A percentile compares a stretch with the other conserved stretches of the same genome.
phyloP scores from a whole-genome alignment of 2,888 invertebrate species.

The Biston betularia region DNA sequence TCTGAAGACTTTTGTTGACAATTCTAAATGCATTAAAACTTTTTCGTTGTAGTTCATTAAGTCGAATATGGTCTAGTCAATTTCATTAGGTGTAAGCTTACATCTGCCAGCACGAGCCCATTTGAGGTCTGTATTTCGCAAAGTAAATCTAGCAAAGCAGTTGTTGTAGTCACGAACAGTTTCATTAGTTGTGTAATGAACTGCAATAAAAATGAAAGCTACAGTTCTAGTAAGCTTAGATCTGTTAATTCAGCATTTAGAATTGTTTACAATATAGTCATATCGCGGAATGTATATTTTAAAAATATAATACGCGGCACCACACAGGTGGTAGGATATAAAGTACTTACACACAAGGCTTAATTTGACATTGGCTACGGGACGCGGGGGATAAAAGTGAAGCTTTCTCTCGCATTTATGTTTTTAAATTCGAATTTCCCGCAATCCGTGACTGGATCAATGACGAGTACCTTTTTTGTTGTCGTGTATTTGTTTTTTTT shows the following conservation, averaged over 20 bases:
- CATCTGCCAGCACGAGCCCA: constrained; percentile 18
- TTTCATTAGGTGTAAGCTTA: too few relatives aligned
- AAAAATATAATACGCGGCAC: constrained; percentile 51
- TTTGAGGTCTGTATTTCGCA: constrained; percentile 27
- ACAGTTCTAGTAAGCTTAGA: too few relatives aligned
- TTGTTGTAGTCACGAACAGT: constrained; percentile 12
- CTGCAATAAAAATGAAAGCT: too few relatives aligned
- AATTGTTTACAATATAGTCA: constrained; percentile 8
- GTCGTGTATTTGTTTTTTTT: constrained; percentile 26
- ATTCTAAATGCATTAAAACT: too few relatives aligned
- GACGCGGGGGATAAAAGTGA: constrained; percentile 51
- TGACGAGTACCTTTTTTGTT: constrained; percentile 33
- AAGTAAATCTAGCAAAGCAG: constrained; percentile 21
- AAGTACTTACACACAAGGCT: constrained; percentile 61
- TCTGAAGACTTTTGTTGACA: too few relatives aligned
- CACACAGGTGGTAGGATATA: constrained; percentile 65
- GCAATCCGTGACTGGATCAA: constrained; percentile 36
- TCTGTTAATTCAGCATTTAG: too few relatives aligned
- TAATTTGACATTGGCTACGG: constrained; percentile 63
- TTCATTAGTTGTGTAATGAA: too few relatives aligned
- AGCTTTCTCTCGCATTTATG: constrained; percentile 38
- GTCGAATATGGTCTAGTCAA: too few relatives aligned
- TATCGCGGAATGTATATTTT: constrained; percentile 42
- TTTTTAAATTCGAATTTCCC: constrained; percentile 43
- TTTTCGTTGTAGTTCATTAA: too few relatives aligned